These are phyloP conservation scores for Drosophila mimica DNA, from an alignment of 2,888 invertebrate genomes.

Conservation along the genomic window DNA sequence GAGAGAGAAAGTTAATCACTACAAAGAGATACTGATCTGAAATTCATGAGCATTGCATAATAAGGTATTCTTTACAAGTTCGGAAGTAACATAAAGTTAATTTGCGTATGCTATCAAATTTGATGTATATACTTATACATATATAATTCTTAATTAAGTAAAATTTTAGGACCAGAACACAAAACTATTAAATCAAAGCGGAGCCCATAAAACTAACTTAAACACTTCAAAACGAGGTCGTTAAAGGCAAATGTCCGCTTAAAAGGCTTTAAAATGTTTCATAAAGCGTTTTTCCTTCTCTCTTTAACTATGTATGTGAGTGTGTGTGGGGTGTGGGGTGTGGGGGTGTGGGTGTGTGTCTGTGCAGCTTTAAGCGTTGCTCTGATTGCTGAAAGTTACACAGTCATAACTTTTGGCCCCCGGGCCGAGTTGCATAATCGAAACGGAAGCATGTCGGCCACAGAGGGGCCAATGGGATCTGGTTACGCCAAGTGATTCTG, in stretches of 20 bases:
- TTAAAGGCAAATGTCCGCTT: background rate
- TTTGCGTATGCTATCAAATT: background rate
- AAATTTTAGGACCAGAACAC: background rate
- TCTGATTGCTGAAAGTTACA: constrained; percentile 43
- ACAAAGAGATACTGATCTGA: background rate
- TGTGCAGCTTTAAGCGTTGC: constrained; percentile 32
- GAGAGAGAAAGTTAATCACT: background rate
- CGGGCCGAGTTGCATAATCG: constrained; percentile 41
- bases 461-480: constrained; percentile 17
- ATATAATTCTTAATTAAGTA: background rate
- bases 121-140: background rate
- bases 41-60: background rate
- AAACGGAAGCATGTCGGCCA: constrained; percentile 25
- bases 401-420: constrained; percentile 57
- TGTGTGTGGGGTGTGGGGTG: background rate
- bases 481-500: constrained; percentile 53
- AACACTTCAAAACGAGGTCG: background rate
- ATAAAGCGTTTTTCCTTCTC: background rate
- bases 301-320: background rate
- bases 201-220: background rate
- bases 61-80: background rate
- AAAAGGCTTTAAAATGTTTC: constrained; percentile 33
- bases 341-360: background rate
- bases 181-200: background rate
- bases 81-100: background rate